Evolutionary conservation across 2,888 invertebrate species (phyloP), one percentile per base, ranked within the genome.

Genomic region (Cyaniris semiargus): DNA sequence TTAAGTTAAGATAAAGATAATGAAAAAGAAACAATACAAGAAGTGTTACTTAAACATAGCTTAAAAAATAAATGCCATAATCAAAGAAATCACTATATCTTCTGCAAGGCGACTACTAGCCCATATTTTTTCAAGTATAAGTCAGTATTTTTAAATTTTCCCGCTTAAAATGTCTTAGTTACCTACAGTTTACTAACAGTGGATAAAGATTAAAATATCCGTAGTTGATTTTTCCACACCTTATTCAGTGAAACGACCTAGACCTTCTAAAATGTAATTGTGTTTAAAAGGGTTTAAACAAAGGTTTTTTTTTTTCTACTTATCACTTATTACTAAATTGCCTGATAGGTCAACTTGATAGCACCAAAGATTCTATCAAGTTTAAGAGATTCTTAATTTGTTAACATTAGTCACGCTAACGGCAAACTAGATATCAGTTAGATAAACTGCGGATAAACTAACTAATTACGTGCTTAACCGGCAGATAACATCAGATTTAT

Each of bases 401-500:
- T 74, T 18, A 10, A 74, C 74, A 53, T 21, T 13, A 44, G 48
- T 48, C 74, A 53, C 74, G 74, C 74, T 23, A 74, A 48, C 74
- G 53, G 74, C 74, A 15, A 27, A 23, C 18, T 27, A 53, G 48
- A 48, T 53, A n/a, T 44, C 13, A 23, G 44, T 53, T 27, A 74
- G 53, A 74, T 72, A 48, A 72, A 72, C 72, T 71, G 18, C 53
- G 53, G 15, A 53, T 53, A 23, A 48, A 48, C 27, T 48, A 74
- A 74, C 74, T 74, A 74, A 74, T 74, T 74, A 74, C 53, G 48
- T 48, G 27, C 38, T 15, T 72, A 72, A 6, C 21, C 27, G 6
- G 10, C 8, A 74, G 74, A 74, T 74, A 74, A 53, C 74, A 74
- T 48, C 74, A 74, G 74, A 53, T 74, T 74, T 74, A 74, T 74